Percentiles rank a stretch among this genome's conserved stretches.
Conservation (phyloP, 2,888 invertebrate genomes). For the Uloborus plumipes region DNA sequence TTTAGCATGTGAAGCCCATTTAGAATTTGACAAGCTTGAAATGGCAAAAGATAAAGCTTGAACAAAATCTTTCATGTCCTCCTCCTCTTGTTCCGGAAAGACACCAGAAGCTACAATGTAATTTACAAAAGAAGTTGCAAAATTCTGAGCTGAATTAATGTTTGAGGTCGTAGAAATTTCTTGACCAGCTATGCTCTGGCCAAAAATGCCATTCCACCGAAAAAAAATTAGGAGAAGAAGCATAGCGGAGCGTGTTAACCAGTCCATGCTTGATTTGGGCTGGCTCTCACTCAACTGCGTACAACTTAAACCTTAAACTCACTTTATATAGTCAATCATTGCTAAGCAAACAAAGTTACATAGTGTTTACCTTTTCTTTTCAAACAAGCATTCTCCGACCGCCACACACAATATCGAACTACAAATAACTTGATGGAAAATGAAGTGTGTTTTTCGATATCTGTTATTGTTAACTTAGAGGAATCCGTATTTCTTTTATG, state of each 20-base stretch:
- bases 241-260: slow-evolving; percentile 11
- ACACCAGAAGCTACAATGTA: slow-evolving; percentile 9
- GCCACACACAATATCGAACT: slow-evolving; percentile 6
- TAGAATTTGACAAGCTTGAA: not conserved
- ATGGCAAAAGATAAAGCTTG: slow-evolving; percentile 4
- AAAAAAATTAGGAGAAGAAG: slow-evolving; percentile 3
- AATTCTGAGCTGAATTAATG: slow-evolving; percentile 8
- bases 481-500: slow-evolving; percentile 5
- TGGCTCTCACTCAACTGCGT: slow-evolving; percentile 13
- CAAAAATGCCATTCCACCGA: not conserved
- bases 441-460: slow-evolving; percentile 13
- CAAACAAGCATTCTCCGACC: not conserved
- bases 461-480: slow-evolving; percentile 9
- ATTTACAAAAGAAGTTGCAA: slow-evolving; percentile 15
- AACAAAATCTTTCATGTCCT: slow-evolving; percentile 8
- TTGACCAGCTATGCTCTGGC: slow-evolving; percentile 1
- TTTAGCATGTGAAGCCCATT: slow-evolving; percentile 11
- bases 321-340: slow-evolving; percentile 8
- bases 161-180: not conserved
- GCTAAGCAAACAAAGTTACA: not conserved
- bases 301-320: not conserved
- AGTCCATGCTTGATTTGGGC: slow-evolving; percentile 17
- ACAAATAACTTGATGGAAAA: slow-evolving; percentile 11
- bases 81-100: slow-evolving; percentile 11
- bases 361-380: slow-evolving; percentile 1